Conservation (phyloP, 2,888 invertebrate genomes). For the Trichacis sp. region DNA sequence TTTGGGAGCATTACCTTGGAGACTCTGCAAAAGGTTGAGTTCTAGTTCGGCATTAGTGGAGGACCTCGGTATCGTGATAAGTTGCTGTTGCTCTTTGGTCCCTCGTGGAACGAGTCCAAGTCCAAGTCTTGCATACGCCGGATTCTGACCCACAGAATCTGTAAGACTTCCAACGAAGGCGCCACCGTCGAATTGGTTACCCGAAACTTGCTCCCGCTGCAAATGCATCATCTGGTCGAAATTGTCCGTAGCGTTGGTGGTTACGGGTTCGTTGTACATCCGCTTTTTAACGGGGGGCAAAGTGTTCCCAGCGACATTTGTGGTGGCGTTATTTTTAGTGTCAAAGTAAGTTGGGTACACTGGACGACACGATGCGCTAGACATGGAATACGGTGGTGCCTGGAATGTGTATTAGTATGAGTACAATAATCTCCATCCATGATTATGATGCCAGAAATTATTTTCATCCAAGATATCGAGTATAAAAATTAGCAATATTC, state of each 20-base stretch:
- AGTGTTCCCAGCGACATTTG: slow-evolving; percentile 45
- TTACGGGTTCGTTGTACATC: slow-evolving; percentile 58
- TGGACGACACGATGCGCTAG: slow-evolving; percentile 57
- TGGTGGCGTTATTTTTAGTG: slow-evolving; percentile 49
- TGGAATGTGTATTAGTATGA: no score
- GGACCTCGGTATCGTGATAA: slow-evolving; percentile 59
- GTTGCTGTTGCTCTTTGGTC: slow-evolving; percentile 61
- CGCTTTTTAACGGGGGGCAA: slow-evolving; percentile 63
- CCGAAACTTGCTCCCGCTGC: slow-evolving; percentile 52
- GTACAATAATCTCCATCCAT: no score
- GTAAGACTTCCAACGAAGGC: slow-evolving; percentile 58
- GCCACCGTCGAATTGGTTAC: slow-evolving; percentile 58
- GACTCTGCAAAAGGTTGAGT: slow-evolving; percentile 60
- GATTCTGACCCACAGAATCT: slow-evolving; percentile 58
- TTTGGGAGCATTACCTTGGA: slow-evolving; percentile 54
- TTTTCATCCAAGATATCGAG: no score
- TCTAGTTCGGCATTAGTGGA: slow-evolving; percentile 62
- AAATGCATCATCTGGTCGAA: slow-evolving; percentile 63
- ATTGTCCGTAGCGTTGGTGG: slow-evolving; percentile 59
- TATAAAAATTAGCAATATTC: no score
- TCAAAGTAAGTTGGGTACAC: slow-evolving; percentile 65
- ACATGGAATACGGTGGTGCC: slow-evolving; percentile 60
- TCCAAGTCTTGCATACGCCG: slow-evolving; percentile 60
- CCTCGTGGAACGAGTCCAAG: slow-evolving; percentile 59
- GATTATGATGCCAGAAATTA: no score